phyloP scores from a whole-genome alignment of 1,140 invertebrate species.

The Trichonephila clavipes region DNA sequence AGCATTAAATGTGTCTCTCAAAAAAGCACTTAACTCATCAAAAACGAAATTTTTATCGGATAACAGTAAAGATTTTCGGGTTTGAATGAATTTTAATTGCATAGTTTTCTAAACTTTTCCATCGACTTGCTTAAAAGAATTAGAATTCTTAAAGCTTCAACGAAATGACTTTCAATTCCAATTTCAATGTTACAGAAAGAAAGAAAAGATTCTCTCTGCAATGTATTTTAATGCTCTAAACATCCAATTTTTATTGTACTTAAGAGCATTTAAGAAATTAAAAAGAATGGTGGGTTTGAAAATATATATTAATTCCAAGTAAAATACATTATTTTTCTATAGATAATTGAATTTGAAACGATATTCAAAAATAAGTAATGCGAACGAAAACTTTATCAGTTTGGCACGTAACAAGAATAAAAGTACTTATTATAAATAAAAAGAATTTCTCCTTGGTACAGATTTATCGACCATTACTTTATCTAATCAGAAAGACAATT shows the following conservation, averaged over 20 bases:
- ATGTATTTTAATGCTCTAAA: not conserved
- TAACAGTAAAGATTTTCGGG: not conserved
- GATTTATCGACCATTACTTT: not conserved
- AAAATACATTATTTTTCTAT: not conserved
- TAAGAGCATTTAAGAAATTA: not conserved
- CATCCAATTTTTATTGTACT: not conserved
- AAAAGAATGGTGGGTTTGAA: not conserved
- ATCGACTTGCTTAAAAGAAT: not conserved
- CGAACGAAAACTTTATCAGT: not conserved
- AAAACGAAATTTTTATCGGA: not conserved
- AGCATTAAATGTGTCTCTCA: not conserved
- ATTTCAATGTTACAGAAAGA: not conserved
- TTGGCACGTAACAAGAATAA: not conserved
- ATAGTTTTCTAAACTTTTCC: slow-evolving; percentile 13
- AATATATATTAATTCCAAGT: slow-evolving; percentile 6
- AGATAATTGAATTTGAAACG: slow-evolving; percentile 11
- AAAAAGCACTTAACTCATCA: slow-evolving; percentile 32
- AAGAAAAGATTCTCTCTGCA: not conserved
- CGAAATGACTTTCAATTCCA: slow-evolving; percentile 6
- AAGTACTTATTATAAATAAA: not conserved
- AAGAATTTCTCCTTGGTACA: not conserved
- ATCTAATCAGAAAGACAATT: not conserved
- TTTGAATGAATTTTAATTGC: slow-evolving; percentile 24
- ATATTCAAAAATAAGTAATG: not conserved
- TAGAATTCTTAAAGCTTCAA: slow-evolving; percentile 8